phyloP scores from a whole-genome alignment of 2,888 invertebrate species.

The Sinelater perroti region DNA sequence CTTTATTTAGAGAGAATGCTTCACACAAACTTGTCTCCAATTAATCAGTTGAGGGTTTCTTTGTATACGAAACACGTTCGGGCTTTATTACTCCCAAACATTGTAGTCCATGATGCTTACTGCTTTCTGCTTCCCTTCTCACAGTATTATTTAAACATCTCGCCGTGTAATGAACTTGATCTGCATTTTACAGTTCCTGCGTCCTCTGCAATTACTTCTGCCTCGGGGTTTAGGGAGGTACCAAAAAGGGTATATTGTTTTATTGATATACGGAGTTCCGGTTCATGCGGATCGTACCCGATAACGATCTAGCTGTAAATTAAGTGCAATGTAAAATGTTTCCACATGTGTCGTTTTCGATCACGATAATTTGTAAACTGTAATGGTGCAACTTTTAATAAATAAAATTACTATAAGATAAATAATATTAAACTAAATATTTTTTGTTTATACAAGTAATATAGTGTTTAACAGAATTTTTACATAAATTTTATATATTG shows the following conservation, averaged over 20 bases:
- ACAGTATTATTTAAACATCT: slow-evolving; percentile 35
- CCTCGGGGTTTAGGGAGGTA: slow-evolving; percentile 21
- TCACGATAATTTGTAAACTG: no score
- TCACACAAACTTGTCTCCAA: slow-evolving; percentile 35
- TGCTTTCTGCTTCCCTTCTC: slow-evolving; percentile 32
- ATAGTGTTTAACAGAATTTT: no score
- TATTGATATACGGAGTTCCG: slow-evolving; percentile 33
- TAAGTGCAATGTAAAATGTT: no score
- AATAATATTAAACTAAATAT: no score
- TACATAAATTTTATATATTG: no score
- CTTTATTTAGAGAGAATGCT: slow-evolving; percentile 30
- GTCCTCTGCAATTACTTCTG: slow-evolving; percentile 28
- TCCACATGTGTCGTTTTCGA: no score
- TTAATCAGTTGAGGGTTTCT: slow-evolving; percentile 36
- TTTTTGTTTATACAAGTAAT: no score
- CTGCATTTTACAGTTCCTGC: slow-evolving; percentile 33
- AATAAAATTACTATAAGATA: no score
- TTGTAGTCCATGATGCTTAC: slow-evolving; percentile 31
- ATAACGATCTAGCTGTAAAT: no score
- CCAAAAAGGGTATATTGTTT: slow-evolving; percentile 31
- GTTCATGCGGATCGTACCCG: no score
- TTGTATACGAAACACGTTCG: slow-evolving; percentile 38
- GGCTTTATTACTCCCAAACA: slow-evolving; percentile 36
- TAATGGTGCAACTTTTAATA: no score
- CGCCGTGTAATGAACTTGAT: slow-evolving; percentile 35